phyloP scores from a whole-genome alignment of 2,113 vertebrate genomes.

The Petrocephalus microphthalmus region DNA sequence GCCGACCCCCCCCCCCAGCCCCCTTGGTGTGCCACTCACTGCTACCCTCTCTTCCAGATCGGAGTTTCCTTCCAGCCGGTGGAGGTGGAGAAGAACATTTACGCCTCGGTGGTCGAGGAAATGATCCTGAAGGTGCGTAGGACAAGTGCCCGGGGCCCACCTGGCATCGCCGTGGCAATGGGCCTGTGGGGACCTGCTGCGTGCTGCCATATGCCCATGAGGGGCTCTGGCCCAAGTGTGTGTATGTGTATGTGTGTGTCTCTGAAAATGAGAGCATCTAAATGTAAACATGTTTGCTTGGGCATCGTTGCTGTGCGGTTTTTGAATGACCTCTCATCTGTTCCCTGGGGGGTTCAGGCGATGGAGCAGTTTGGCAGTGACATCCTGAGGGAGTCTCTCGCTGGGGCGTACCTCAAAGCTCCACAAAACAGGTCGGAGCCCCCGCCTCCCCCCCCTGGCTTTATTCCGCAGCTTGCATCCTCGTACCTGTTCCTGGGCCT shows the following conservation, averaged over 20 bases:
- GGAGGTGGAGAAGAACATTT: constrained; percentile 82
- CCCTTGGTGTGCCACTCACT: neutral
- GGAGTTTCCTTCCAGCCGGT: constrained; percentile 81
- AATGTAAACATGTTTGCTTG: neutral
- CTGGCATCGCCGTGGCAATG: neutral
- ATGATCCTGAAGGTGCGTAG: constrained; percentile 88
- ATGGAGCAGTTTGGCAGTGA: constrained; percentile 89
- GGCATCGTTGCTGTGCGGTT: neutral
- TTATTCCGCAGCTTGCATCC: neutral
- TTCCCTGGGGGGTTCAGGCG: constrained; percentile 59
- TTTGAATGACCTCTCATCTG: neutral
- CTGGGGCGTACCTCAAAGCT: constrained; percentile 73
- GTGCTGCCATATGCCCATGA: neutral
- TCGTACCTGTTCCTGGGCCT: neutral
- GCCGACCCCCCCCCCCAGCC: neutral
- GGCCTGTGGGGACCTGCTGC: neutral
- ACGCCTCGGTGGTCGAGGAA: constrained; percentile 81
- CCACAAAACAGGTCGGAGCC: constrained; percentile 79
- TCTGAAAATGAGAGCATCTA: neutral
- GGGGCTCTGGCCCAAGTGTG: neutral
- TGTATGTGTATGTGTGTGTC: neutral
- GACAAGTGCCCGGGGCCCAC: neutral
- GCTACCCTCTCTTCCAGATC: constrained; percentile 64
- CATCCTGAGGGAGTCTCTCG: constrained; percentile 81
- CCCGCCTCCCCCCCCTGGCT: constrained; percentile 20